These are phyloP conservation scores for Tetragonisca angustula DNA, from an alignment of 2,888 invertebrate species.

Conservation along the genomic window DNA sequence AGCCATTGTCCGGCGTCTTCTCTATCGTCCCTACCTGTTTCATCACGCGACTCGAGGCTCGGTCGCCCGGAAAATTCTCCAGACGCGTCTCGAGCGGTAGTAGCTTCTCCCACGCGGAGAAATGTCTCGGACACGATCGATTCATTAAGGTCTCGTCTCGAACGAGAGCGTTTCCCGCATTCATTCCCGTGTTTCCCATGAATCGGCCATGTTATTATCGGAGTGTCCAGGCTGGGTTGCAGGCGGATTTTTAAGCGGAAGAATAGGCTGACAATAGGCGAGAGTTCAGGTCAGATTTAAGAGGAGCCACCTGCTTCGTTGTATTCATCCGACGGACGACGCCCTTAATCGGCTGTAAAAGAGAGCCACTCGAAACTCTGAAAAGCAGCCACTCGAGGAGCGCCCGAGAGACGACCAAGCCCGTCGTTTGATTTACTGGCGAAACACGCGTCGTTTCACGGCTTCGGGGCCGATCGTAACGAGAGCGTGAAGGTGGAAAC, in stretches of 20 bases:
- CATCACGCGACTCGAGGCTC: slow-evolving; percentile 51
- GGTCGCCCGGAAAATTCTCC: slow-evolving; percentile 78
- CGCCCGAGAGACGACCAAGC: slow-evolving; percentile 10
- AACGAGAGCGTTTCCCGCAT: background rate
- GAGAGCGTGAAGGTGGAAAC: slow-evolving; percentile 25
- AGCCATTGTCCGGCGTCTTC: slow-evolving; percentile 51
- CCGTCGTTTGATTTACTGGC: slow-evolving; percentile 53
- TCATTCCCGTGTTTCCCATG: slow-evolving; percentile 58
- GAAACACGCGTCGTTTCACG: slow-evolving; percentile 8
- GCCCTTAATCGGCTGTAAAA: slow-evolving; percentile 60
- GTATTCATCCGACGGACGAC: slow-evolving; percentile 35
- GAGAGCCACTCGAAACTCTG: slow-evolving; percentile 53
- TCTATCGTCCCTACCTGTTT: slow-evolving; percentile 67
- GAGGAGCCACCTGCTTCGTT: slow-evolving; percentile 56
- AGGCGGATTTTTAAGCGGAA: background rate
- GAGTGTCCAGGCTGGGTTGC: background rate
- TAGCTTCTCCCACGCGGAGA: slow-evolving; percentile 78
- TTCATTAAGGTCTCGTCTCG: slow-evolving; percentile 73
- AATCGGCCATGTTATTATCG: background rate
- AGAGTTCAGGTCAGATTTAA: slow-evolving; percentile 23
- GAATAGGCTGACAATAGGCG: background rate
- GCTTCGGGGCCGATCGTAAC: slow-evolving; percentile 14
- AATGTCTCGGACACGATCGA: slow-evolving; percentile 78
- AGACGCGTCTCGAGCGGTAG: background rate
- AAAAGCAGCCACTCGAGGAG: slow-evolving; percentile 51